Evolutionary conservation across 2,797 vertebrate genomes (phyloP), one percentile per base, ranked within the genome.

Genomic region (Agapornis canus): DNA sequence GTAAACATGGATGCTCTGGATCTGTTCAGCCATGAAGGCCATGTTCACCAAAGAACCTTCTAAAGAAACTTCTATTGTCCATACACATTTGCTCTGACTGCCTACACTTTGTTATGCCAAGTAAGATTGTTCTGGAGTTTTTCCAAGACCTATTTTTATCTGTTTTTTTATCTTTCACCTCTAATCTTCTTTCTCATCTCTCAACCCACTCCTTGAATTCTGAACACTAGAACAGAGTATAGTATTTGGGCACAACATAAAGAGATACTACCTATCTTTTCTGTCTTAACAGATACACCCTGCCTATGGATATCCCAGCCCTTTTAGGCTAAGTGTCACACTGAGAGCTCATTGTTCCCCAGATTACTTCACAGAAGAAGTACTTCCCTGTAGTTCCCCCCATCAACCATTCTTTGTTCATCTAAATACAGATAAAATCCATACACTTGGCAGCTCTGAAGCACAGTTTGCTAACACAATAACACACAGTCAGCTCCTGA

Each of bases 161-260:
- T 23, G 14, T 26, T 69, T 64, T 71, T 64, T 64, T 26, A 20
- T 32, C 39, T 63, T 75, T 75, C 69, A 59, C 37, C 23, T 64
- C 57, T 69, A 64, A 76, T 64, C 25, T 10, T 61, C 63, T 35
- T 73, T 48, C 45, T 65, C 51, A 48, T 26, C 25, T 70, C 45
- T 32, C 69, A 89, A 10, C 27, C 64, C 60, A 29, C n/a, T 78
- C 78, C 71, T 92, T 68, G 56, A 79, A 68, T 85, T 75, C 52
- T 59, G 48, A 42, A 22, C 35, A 57, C 51, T 20, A 93, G 68
- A 89, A 25, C 21, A 37, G 35, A 68, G 9, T 27, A 31, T 4
- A 76, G 16, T 11, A 66, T 19, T 19, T 57, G 56, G 19, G 86
- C 47, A 66, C 47, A 82, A 49, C 15, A 45, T 8, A 25, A 65